phyloP scores from a whole-genome alignment of 1,140 invertebrate species.

The Pseudomyrmex flavicornis region DNA sequence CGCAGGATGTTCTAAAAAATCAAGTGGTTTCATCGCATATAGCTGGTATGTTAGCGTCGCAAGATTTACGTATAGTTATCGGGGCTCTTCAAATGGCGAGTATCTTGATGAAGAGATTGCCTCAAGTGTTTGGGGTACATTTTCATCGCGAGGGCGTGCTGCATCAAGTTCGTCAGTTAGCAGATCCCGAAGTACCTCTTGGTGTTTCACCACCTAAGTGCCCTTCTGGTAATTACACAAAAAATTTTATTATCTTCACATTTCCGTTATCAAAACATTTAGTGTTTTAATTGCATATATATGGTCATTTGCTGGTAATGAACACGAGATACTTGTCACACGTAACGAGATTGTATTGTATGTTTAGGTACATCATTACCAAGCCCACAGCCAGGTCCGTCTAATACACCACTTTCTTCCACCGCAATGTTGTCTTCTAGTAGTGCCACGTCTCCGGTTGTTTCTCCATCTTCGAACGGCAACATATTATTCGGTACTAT shows the following conservation, averaged over 20 bases:
- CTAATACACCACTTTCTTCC: conserved; percentile 82
- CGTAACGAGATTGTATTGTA: conserved; percentile 36
- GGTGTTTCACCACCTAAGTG: conserved; percentile 88
- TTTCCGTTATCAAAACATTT: neutral
- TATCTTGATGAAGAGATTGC: conserved; percentile 97
- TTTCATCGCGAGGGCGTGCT: conserved; percentile 98
- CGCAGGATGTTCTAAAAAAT: conserved; percentile 93
- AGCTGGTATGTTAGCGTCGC: conserved; percentile 98
- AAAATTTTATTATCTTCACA: neutral
- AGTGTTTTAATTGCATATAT: neutral
- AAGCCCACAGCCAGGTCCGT: conserved; percentile 85
- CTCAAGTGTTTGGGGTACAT: conserved; percentile 97
- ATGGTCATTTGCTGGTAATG: conserved; percentile 1
- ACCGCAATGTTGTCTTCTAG: conserved; percentile 83
- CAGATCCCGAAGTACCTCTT: conserved; percentile 88
- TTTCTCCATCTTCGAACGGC: conserved; percentile 84
- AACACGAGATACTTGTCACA: neutral
- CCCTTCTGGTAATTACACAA: conserved; percentile 78
- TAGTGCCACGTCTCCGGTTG: conserved; percentile 83
- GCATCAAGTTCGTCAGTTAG: conserved; percentile 94
- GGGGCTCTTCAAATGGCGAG: conserved; percentile 98
- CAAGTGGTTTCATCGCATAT: conserved; percentile 98
- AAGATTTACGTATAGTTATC: conserved; percentile 97
- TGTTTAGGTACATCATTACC: conserved; percentile 81
- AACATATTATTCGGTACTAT: conserved; percentile 84